Percentiles rank a stretch among this genome's conserved stretches.
Evolutionary conservation across 2,888 invertebrate genomes (phyloP).

Genomic region (Ceriagrion tenellum): DNA sequence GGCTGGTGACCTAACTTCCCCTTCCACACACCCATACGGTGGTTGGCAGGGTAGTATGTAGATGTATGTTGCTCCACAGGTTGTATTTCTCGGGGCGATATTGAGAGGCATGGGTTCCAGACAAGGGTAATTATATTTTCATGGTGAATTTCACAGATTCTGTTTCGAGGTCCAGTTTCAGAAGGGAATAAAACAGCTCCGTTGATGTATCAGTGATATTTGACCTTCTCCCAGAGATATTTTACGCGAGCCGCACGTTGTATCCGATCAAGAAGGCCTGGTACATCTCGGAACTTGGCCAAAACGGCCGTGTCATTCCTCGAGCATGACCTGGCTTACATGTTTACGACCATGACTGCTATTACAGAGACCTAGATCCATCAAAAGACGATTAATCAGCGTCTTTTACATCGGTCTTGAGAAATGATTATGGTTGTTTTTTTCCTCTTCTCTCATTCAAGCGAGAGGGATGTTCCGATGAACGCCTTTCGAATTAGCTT

Average conservation of each 20-base stretch:
- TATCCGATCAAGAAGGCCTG: background rate
- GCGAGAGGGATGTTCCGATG: background rate
- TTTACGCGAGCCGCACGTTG: background rate
- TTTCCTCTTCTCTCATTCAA: background rate
- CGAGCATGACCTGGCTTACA: constrained; percentile 1
- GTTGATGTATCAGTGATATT: no score
- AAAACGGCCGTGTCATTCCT: background rate
- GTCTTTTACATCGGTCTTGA: background rate
- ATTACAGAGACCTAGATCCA: background rate
- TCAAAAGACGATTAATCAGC: constrained; percentile 3
- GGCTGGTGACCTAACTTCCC: no score
- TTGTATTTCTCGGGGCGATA: no score
- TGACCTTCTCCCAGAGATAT: no score
- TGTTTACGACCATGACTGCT: constrained; percentile 21
- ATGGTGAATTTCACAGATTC: no score
- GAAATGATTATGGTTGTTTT: background rate
- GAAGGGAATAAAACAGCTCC: no score
- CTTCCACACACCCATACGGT: no score
- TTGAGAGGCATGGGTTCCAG: no score
- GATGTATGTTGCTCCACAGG: no score
- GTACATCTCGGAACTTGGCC: background rate
- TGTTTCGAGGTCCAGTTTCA: no score
- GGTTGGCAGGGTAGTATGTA: no score
- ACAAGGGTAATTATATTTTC: no score
- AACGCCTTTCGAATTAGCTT: constrained; percentile 7